A percentile compares a stretch with the other conserved stretches of the same genome.
phyloP scores from a whole-genome alignment of 2,113 vertebrate species.

The Ranitomeya imitator region DNA sequence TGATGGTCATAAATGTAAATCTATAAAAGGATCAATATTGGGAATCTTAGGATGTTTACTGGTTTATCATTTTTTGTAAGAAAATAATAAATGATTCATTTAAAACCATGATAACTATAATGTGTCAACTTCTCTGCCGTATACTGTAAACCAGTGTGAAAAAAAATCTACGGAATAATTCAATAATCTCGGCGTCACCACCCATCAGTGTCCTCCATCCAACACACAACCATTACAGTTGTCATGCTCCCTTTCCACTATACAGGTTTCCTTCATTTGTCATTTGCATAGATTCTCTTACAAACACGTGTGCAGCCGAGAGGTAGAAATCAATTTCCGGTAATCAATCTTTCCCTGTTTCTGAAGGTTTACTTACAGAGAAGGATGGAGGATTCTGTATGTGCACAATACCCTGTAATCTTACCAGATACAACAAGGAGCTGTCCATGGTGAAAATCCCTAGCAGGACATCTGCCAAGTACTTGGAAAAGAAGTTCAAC shows the following conservation, averaged over 20 bases:
- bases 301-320: not conserved
- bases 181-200: not conserved
- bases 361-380: conserved; percentile 86
- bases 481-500: conserved; percentile 99
- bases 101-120: not conserved
- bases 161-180: not conserved
- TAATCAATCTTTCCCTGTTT: not conserved
- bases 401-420: conserved; percentile 94
- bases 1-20: no score
- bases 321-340: not conserved
- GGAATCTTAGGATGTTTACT: not conserved
- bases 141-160: not conserved
- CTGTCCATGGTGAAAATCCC: conserved; percentile 99
- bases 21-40: no score
- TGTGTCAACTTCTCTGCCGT: not conserved
- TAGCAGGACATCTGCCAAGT: conserved; percentile 96
- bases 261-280: not conserved
- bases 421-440: conserved; percentile 98
- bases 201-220: not conserved
- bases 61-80: not conserved
- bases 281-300: not conserved
- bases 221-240: not conserved
- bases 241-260: not conserved
- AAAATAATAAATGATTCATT: not conserved
- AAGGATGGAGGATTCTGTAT: conserved; percentile 90